phyloP scores from a whole-genome alignment of 2,797 vertebrate species.

The Gephyroberyx darwinii region DNA sequence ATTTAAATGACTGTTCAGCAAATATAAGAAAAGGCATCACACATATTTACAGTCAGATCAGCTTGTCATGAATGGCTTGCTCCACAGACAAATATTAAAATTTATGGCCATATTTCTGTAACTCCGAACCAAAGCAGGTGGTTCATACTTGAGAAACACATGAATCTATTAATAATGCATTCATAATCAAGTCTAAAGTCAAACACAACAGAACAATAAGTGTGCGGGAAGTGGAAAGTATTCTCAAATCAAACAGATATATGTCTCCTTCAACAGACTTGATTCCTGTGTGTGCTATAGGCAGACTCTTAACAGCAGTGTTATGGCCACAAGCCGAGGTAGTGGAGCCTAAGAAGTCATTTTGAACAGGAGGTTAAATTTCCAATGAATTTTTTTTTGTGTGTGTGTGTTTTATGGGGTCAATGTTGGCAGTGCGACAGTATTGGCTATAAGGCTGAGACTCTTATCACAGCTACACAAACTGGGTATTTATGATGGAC shows the following conservation, averaged over 20 bases:
- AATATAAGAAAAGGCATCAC: constrained; percentile 31
- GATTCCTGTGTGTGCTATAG: constrained; percentile 18
- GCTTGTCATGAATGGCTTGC: constrained; percentile 16
- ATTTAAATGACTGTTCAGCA: constrained; percentile 29
- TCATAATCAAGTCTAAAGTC: constrained; percentile 28
- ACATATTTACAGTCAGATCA: constrained; percentile 39
- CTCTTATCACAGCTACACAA: constrained; percentile 51
- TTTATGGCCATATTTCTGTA: constrained; percentile 2
- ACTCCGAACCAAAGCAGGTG: constrained; percentile 38
- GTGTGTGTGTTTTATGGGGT: constrained; percentile 45
- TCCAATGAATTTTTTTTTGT: constrained; percentile 44
- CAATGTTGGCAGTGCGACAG: constrained; percentile 56
- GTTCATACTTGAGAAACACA: constrained; percentile 50
- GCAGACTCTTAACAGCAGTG: constrained; percentile 34
- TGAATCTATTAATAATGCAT: constrained; percentile 47
- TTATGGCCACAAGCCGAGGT: constrained; percentile 32
- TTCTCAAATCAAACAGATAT: constrained; percentile 29
- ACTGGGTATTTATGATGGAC: constrained; percentile 59
- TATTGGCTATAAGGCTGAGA: constrained; percentile 44
- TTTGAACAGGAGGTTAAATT: constrained; percentile 54
- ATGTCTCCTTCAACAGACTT: constrained; percentile 43
- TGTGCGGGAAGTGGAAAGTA: neutral
- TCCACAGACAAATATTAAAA: constrained; percentile 27
- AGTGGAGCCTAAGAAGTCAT: constrained; percentile 36
- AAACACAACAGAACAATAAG: constrained; percentile 10